Base-by-base conservation (phyloP, 2,797 vertebrate genomes). In the Tangara arthus region DNA sequence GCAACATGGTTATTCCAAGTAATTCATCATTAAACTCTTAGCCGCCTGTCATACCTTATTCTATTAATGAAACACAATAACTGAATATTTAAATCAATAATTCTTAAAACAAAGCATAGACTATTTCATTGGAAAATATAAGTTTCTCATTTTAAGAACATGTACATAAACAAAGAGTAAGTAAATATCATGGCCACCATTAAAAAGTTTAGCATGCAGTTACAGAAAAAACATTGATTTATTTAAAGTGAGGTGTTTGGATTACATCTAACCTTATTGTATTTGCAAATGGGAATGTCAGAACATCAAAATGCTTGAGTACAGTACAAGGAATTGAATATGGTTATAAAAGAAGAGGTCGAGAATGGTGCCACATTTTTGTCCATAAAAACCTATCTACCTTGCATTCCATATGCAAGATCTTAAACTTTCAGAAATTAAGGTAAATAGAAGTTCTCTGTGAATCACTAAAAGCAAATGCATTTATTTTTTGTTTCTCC, bases 1-100 rank as follows among this genome's bases (percentile, higher is more conserved):
- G 94, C 92, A 96, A 97, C 93, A 91, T 75, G 65, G 72, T 83
- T 96, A 96, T 95, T 94, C 79, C 66, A 91, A 97, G 94, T 81
- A 91, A 91, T 95, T 92, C 92, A 88, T 96, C 69, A 90, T 94
- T 96, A 94, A 94, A 93, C 32, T 78, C 69, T 63, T 56, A 84
- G 87, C 52, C 16, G 69, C 69, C 59, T 91, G 82, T 92, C 85
- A 79, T 81, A 92, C 70, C 52, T 93, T 94, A 75, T 83, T 91
- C 84, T 92, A 86, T 92, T 91, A 96, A 89, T 88, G 89, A 92
- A 94, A 88, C 52, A 77, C 49, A 94, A 77, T 66, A 91, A 71
- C 47, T 15, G 22, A 84, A 37, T 84, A 87, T 84, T 93, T 80
- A 53, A 76, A 91, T 50, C 21, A 64, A 30, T 71, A 56, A 86